These are phyloP conservation scores for Macrophya alboannulata DNA, from an alignment of 2,888 invertebrate species.

Conservation along the genomic window DNA sequence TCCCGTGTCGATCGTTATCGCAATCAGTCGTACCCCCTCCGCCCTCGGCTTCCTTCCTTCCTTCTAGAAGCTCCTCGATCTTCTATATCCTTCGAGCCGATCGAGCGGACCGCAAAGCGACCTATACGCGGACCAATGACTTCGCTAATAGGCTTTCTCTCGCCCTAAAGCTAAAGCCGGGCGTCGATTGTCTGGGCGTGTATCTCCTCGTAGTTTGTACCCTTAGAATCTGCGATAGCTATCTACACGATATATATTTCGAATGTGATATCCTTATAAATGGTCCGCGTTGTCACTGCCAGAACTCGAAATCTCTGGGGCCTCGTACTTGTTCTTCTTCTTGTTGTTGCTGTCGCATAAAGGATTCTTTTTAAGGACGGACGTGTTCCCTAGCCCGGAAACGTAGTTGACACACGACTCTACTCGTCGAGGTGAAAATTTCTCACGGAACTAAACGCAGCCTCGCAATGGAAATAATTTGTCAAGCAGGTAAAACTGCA, in stretches of 20 bases:
- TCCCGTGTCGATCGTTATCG: conserved; percentile 58
- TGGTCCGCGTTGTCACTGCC: conserved; percentile 36
- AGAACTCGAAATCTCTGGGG: conserved; percentile 1
- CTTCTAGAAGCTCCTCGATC: neutral
- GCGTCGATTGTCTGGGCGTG: conserved; percentile 49
- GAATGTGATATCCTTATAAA: conserved; percentile 48
- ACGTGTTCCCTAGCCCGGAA: conserved; percentile 23
- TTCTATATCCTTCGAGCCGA: conserved; percentile 40
- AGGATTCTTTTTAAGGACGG: conserved; percentile 4
- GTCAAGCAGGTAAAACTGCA: neutral
- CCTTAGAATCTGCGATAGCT: neutral
- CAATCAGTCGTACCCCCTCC: conserved; percentile 37
- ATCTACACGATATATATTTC: neutral
- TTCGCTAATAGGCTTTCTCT: conserved; percentile 50
- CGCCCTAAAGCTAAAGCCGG: conserved; percentile 33
- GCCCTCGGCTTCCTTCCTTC: neutral
- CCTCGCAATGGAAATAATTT: neutral
- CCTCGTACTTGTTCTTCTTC: neutral
- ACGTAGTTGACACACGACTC: conserved; percentile 41
- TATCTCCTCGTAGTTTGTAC: conserved; percentile 8
- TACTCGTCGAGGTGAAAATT: neutral
- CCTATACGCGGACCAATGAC: conserved; percentile 34
- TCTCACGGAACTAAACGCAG: neutral
- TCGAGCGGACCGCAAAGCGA: conserved; percentile 44
- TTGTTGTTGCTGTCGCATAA: neutral